These are phyloP conservation scores for Microcebus jonahi DNA, from an alignment of 2,113 vertebrate genomes.

Conservation along the genomic window DNA sequence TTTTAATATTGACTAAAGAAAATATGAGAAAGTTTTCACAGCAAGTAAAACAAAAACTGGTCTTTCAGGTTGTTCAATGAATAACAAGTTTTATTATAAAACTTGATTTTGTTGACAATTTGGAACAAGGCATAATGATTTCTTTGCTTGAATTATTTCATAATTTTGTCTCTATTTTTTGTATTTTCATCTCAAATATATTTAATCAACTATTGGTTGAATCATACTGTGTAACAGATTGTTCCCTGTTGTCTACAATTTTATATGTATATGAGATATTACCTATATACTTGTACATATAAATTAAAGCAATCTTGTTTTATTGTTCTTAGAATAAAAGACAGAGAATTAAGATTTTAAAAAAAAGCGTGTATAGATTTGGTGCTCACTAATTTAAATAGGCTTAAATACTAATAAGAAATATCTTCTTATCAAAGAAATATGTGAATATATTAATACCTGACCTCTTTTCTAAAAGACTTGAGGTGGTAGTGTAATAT, in stretches of 20 bases:
- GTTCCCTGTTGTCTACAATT: neutral
- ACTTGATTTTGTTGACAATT: neutral
- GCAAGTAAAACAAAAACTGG: too few relatives aligned
- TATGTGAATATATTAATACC: slow-evolving; percentile 4
- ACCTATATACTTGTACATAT: neutral
- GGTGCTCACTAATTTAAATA: neutral
- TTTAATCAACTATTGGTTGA: neutral
- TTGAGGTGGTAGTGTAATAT: neutral
- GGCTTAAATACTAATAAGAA: neutral
- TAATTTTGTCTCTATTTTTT: neutral
- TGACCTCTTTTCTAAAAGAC: neutral
- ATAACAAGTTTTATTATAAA: slow-evolving; percentile 14
- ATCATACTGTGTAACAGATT: neutral
- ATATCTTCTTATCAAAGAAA: slow-evolving; percentile 45
- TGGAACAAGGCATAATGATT: neutral
- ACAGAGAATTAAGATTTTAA: neutral
- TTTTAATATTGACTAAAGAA: neutral
- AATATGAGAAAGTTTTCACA: neutral
- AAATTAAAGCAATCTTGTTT: neutral
- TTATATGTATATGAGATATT: neutral
- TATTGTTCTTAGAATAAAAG: neutral
- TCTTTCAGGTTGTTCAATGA: neutral
- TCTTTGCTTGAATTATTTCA: neutral
- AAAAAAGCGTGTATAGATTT: neutral
- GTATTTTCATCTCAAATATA: neutral